Percentiles rank a stretch among this genome's conserved stretches.
Evolutionary conservation across 2,888 invertebrate genomes (phyloP).

Genomic region (Ectropis crepuscularia): DNA sequence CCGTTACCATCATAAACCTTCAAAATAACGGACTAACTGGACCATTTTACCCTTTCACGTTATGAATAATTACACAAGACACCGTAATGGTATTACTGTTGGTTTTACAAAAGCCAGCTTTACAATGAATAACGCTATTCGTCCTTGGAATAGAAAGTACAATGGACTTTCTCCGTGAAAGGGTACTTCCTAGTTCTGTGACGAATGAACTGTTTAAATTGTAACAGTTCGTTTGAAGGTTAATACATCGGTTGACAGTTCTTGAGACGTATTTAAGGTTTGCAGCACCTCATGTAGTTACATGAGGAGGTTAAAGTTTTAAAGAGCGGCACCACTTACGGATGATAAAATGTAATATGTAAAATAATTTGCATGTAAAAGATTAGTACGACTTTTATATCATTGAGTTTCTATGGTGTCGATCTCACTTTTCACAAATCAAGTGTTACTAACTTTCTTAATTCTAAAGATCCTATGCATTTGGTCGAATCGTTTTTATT

Average conservation of each 20-base stretch:
- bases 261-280: too few species aligned
- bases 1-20: slow-evolving; percentile 70
- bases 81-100: slow-evolving; percentile 68
- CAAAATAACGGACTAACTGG: slow-evolving; percentile 66
- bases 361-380: too few species aligned
- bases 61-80: slow-evolving; percentile 80
- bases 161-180: slow-evolving; percentile 78
- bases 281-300: too few species aligned
- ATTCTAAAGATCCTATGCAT: too few species aligned
- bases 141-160: slow-evolving; percentile 74
- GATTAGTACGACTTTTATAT: too few species aligned
- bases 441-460: too few species aligned
- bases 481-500: too few species aligned
- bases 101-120: slow-evolving; percentile 52
- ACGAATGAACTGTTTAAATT: slow-evolving; percentile 62
- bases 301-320: too few species aligned
- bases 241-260: slow-evolving; percentile 20
- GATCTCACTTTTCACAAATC: too few species aligned
- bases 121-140: slow-evolving; percentile 74
- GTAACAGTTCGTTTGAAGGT: slow-evolving; percentile 50
- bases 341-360: too few species aligned
- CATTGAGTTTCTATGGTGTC: too few species aligned
- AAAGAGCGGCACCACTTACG: too few species aligned
- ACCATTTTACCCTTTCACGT: slow-evolving; percentile 78
- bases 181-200: slow-evolving; percentile 68